Conservation (phyloP, 2,888 invertebrate genomes). For the Clostera curtula region DNA sequence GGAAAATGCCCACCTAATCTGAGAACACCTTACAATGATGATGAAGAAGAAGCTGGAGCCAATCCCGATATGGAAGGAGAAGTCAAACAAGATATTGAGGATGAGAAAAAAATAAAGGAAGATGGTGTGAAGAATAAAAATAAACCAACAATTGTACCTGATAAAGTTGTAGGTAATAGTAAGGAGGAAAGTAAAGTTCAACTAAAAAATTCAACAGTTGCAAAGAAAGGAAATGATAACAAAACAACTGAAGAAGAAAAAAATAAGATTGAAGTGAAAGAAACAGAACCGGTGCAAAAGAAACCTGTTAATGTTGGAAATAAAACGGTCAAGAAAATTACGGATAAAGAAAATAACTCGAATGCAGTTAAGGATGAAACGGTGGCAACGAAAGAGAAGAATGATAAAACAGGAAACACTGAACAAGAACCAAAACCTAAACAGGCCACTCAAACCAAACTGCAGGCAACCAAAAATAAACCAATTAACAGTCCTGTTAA, state of each 20-base stretch:
- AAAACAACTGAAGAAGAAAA: constrained; percentile 2
- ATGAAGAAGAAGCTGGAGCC: constrained; percentile 6
- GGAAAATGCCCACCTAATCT: constrained; percentile 39
- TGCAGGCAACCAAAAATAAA: too few relatives aligned
- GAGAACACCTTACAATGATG: constrained; percentile 27
- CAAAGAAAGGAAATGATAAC: background rate
- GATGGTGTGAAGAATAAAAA: background rate
- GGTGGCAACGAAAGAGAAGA: constrained; percentile 3
- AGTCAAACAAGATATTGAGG: background rate
- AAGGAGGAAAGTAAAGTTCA: constrained; percentile 3
- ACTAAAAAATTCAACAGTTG: background rate
- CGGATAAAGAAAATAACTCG: background rate
- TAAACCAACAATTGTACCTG: background rate
- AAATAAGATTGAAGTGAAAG: background rate
- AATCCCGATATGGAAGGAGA: background rate
- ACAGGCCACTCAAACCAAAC: background rate
- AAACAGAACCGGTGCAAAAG: background rate
- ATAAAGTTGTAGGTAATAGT: constrained; percentile 3
- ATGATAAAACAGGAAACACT: background rate
- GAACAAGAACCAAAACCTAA: constrained; percentile 1
- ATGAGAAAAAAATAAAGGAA: constrained; percentile 4
- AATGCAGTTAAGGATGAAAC: constrained; percentile 1
- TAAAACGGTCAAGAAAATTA: background rate
- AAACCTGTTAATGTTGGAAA: constrained; percentile 4
- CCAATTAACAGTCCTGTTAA: background rate